Evolutionary conservation across 1,140 invertebrate genomes (phyloP), one percentile per base, ranked within the genome.

Genomic region (Planococcus citri): DNA sequence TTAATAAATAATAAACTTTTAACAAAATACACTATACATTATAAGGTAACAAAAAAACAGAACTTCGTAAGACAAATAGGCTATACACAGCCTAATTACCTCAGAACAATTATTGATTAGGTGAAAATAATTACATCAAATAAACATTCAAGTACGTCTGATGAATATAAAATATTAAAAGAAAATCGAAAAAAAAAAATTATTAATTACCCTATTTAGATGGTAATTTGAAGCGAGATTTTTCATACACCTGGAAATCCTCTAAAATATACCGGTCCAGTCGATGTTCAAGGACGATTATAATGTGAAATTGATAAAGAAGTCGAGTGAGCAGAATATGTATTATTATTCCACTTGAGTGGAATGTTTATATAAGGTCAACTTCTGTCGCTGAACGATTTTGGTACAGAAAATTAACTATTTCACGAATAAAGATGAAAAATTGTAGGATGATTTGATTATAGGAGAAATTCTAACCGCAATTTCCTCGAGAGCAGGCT

Each of bases 401-500:
- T 51, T 51, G 4, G 41, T 51, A 51, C 17, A 17, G 17, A 51
- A 51, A 51, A 9, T 9, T 51, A 51, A 33, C n/a, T 2, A 51
- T 51, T 51, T 51, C 2, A 51, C 4, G n/a, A 3, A 51, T 51
- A 14, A 51, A 9, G 4, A 9, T 51, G 12, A 51, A 51, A 51
- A 51, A 37, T 37, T 51, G 41, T 51, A 51, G 2, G 17, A 51
- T 9, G n/a, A 6, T 9, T 51, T n/a, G n/a, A 51, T 17, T 2
- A 51, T n/a, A 3, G 2, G 2, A 51, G 17, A 51, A n/a, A 51
- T 51, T 51, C 70, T 70, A 73, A n/a, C 74, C 74, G 69, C 74
- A 75, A 14, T 73, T 71, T 1, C 74, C 73, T n/a, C 73, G 68
- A 57, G 73, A 70, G 68, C 74, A 74, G 14, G 68, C 51, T 38